A percentile compares a stretch with the other conserved stretches of the same genome.
These are phyloP conservation scores for Muricea muricata DNA, from an alignment of 92 coral and sea anemone species.

Conservation along the genomic window DNA sequence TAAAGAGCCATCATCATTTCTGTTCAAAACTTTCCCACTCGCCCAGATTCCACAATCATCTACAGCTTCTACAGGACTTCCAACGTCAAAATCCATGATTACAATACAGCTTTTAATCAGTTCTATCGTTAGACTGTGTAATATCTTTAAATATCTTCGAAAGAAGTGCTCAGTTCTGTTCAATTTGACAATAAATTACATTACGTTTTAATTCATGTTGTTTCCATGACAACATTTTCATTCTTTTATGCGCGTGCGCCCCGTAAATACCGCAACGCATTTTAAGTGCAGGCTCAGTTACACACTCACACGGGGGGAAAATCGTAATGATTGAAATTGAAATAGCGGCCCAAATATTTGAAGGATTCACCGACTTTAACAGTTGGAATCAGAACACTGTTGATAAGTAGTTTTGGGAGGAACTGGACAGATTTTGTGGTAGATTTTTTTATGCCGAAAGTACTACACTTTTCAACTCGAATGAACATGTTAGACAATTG, in stretches of 20 bases:
- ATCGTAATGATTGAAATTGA: too few relatives aligned
- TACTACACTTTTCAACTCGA: too few relatives aligned
- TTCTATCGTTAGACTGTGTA: not conserved
- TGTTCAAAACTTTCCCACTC: not conserved
- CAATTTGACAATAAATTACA: too few relatives aligned
- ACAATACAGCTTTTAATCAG: not conserved
- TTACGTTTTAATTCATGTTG: not conserved
- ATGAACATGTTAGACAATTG: too few relatives aligned
- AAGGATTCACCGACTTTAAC: too few relatives aligned
- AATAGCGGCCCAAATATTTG: too few relatives aligned
- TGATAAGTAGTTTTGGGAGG: too few relatives aligned
- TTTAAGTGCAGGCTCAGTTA: constrained; percentile 1
- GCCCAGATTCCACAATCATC: constrained; percentile 17
- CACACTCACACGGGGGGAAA: not conserved
- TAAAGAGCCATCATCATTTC: constrained; percentile 11
- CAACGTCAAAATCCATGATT: constrained; percentile 21
- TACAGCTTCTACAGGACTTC: constrained; percentile 25
- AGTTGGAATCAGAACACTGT: too few relatives aligned
- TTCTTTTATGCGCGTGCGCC: not conserved
- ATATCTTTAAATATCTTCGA: not conserved
- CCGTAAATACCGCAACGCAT: not conserved
- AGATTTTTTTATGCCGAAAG: too few relatives aligned
- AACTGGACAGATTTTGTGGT: too few relatives aligned
- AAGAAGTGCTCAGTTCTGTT: not conserved
- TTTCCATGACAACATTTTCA: not conserved